Evolutionary conservation across 1,140 invertebrate genomes (phyloP).

Genomic region (Heterodera schachtii): DNA sequence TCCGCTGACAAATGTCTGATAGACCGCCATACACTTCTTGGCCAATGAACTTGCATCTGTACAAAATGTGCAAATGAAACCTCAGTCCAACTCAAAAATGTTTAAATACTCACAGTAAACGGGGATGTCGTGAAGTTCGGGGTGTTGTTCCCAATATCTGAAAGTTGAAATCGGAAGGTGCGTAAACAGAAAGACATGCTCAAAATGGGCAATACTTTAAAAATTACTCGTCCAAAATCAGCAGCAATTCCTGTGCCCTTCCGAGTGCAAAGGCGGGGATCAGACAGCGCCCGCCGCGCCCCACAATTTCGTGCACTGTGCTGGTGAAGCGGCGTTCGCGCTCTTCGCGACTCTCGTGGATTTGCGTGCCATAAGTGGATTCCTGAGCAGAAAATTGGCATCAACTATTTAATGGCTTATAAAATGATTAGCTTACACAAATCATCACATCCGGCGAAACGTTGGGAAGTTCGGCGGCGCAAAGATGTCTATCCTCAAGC

Average conservation of each 20-base stretch:
- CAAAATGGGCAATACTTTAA: background rate
- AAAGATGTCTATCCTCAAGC: constrained; percentile 97
- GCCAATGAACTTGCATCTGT: constrained; percentile 91
- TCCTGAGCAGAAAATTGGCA: too few species aligned
- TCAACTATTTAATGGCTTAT: background rate
- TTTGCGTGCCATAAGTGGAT: constrained; percentile 98
- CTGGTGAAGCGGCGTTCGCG: constrained; percentile 85
- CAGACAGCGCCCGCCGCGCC: constrained; percentile 88
- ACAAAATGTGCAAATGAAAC: too few species aligned
- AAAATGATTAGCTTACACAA: constrained; percentile 41
- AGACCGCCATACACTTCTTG: constrained; percentile 99
- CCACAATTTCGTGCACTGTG: constrained; percentile 91
- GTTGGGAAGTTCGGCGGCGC: constrained; percentile 96
- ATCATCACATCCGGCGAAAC: constrained; percentile 94
- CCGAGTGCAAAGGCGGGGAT: constrained; percentile 98
- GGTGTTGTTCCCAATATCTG: constrained; percentile 86
- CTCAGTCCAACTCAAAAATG: background rate
- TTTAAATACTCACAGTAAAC: constrained; percentile 78
- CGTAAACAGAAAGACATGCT: too few species aligned
- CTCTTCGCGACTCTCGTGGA: constrained; percentile 96
- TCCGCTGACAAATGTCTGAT: constrained; percentile 98
- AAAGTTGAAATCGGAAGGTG: background rate
- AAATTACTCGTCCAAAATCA: constrained; percentile 86
- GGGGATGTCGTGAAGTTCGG: constrained; percentile 95
- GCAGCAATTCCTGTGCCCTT: constrained; percentile 89